phyloP scores from a whole-genome alignment of 23 tunicate genomes.

The Oikopleura vanhoeffeni region DNA sequence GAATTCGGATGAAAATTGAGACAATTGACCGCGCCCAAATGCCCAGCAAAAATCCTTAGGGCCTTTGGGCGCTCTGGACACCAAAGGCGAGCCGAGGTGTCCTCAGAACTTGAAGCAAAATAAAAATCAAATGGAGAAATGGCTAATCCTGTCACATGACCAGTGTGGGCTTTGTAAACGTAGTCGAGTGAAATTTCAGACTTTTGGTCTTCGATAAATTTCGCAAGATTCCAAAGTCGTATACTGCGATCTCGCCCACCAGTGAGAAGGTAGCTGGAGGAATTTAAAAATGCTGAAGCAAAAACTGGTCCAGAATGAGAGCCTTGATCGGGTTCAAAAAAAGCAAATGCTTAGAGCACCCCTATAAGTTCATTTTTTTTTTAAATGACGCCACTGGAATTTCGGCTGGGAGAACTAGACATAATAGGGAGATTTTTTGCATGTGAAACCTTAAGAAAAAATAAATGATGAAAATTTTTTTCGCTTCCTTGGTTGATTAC shows the following conservation, averaged over 20 bases:
- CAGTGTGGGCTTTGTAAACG: not conserved
- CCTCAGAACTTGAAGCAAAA: not conserved
- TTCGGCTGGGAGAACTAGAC: no score
- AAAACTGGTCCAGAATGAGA: slow-evolving; percentile 15
- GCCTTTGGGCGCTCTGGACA: not conserved
- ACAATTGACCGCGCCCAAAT: not conserved
- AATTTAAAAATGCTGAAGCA: not conserved
- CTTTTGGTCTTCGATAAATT: not conserved
- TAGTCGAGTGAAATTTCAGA: not conserved
- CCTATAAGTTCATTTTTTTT: no score
- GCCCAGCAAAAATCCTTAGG: not conserved
- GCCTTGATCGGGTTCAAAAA: no score
- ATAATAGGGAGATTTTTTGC: no score
- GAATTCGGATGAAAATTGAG: not conserved
- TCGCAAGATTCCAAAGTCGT: slow-evolving; percentile 40
- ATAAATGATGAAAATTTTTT: no score
- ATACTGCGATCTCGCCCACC: slow-evolving; percentile 70
- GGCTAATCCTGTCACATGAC: not conserved
- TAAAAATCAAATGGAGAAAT: not conserved
- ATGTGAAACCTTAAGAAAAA: no score
- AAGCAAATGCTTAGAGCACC: no score
- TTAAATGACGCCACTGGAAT: no score
- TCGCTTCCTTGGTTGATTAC: no score
- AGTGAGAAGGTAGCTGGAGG: slow-evolving; percentile 1
- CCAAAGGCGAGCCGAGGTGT: not conserved